Base-by-base conservation (phyloP, 1,140 invertebrate species). In the Tetragonula clypearis region DNA sequence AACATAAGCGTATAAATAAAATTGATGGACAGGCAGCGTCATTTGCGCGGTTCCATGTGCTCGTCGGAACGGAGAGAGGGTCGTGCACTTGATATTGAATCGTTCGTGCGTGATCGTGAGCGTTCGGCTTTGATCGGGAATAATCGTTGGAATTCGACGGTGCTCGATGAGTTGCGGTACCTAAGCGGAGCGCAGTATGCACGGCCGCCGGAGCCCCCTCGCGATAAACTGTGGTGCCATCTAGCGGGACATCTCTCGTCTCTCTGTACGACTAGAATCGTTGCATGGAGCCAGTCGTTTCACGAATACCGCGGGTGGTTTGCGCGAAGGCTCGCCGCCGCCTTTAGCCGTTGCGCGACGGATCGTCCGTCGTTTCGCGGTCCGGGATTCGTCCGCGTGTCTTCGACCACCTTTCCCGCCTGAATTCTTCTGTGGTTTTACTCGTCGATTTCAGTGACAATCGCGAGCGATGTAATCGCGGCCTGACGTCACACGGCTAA, bases 401-500 rank as follows among this genome's bases (percentile, higher is more conserved):
- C 87, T 88, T 79, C 87, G 87, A 82, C 79, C 79, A 65, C 68
- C 65, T 80, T 88, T 89, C 60, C 69, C 79, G 66, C 72, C 75
- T 81, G 74, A 85, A 75, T 85, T 73, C 66, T 35, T 72, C 84
- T 68, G 30, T 65, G 41, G 30, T 72, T 77, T 88, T 83, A 84
- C 79, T 80, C 79, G 85, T 90, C 86, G 81, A 89, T 88, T 88
- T 86, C 88, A 91, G 91, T 93, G 92, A 93, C 93, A 93, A 93
- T 94, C 93, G 85, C 77, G 77, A 91, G 92, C 92, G 91, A 94
- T 94, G 92, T 94, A 94, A 94, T 93, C 92, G 93, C 93, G 90
- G 91, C 85, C 86, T 94, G 94, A 94, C 94, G 94, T 94, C 93
- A 94, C 92, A 91, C 91, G 89, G 92, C 92, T 94, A 94, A 94